Evolutionary conservation across 2,113 vertebrate species (phyloP).

Genomic region (Ageneiosus marmoratus): DNA sequence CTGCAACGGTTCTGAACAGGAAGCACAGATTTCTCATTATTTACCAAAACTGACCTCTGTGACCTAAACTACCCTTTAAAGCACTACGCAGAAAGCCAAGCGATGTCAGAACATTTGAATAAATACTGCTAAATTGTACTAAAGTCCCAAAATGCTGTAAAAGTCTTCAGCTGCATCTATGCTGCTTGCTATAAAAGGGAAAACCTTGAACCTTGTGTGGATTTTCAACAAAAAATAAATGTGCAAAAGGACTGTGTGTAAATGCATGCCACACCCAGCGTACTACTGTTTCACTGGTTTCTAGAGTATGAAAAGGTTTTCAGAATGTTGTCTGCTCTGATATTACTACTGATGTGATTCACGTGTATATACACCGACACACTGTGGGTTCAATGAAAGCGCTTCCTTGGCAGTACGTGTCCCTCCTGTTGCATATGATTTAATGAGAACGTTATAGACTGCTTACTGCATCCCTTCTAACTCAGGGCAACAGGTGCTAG

Average conservation of each 20-base stretch:
- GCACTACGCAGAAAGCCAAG: conserved; percentile 9
- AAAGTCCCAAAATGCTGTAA: conserved; percentile 9
- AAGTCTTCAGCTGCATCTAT: not conserved
- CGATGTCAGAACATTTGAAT: conserved; percentile 18
- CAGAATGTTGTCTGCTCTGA: not conserved
- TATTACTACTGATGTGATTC: not conserved
- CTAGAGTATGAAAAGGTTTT: conserved; percentile 12
- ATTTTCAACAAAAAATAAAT: not conserved
- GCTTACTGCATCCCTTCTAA: conserved; percentile 33
- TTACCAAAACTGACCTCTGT: conserved; percentile 36
- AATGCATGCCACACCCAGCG: not conserved
- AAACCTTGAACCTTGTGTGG: not conserved
- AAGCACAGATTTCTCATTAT: conserved; percentile 31
- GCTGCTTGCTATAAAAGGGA: conserved; percentile 9
- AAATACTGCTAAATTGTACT: not conserved
- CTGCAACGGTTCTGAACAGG: conserved; percentile 73
- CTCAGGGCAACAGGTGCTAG: conserved; percentile 49
- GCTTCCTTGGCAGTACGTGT: not conserved
- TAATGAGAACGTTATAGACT: conserved; percentile 33
- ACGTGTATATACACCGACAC: not conserved
- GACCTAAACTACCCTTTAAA: not conserved
- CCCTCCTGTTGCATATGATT: conserved; percentile 1
- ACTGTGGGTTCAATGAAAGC: not conserved
- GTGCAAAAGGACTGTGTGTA: not conserved
- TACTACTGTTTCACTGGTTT: not conserved